A percentile compares a stretch with the other conserved stretches of the same genome.
Conservation (phyloP, 1,140 invertebrate genomes). For the Drosophila lacertosa region DNA sequence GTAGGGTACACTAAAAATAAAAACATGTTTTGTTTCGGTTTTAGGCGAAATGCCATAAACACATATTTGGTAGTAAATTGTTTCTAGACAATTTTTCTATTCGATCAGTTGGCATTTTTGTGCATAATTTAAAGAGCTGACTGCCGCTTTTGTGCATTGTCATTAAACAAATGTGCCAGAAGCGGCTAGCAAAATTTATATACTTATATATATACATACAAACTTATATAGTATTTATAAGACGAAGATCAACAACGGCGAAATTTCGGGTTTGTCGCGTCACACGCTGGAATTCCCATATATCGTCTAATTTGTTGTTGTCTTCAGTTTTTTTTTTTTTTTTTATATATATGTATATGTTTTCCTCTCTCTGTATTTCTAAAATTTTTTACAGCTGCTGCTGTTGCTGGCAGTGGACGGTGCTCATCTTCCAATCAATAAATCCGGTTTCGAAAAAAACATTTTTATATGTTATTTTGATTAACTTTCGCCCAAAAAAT, state of each 20-base stretch:
- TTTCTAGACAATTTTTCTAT: slow-evolving; percentile 49
- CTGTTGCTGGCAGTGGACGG: slow-evolving; percentile 12
- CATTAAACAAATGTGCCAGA: slow-evolving; percentile 81
- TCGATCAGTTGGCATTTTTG: slow-evolving; percentile 44
- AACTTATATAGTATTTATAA: slow-evolving; percentile 31
- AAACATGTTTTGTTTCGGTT: slow-evolving; percentile 29
- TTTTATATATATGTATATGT: slow-evolving; percentile 34
- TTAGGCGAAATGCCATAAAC: slow-evolving; percentile 40
- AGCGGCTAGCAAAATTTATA: slow-evolving; percentile 56
- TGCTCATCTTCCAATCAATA: slow-evolving; percentile 75
- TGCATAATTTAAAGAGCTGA: slow-evolving; percentile 52
- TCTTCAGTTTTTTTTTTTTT: slow-evolving; percentile 40
- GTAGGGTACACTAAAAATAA: slow-evolving; percentile 24
- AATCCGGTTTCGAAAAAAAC: slow-evolving; percentile 68
- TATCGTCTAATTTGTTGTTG: slow-evolving; percentile 73
- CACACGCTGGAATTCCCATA: slow-evolving; percentile 81
- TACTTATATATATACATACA: no score
- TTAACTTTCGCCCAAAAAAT: slow-evolving; percentile 76
- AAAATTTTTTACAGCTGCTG: slow-evolving; percentile 76
- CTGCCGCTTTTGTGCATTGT: slow-evolving; percentile 65
- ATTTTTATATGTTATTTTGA: slow-evolving; percentile 57
- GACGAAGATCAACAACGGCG: slow-evolving; percentile 33
- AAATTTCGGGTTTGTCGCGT: slow-evolving; percentile 71
- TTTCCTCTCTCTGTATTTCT: slow-evolving; percentile 51
- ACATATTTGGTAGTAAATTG: slow-evolving; percentile 51